These are phyloP conservation scores for Gymnocephalus cernua DNA, from an alignment of 2,113 vertebrate genomes.

Conservation along the genomic window DNA sequence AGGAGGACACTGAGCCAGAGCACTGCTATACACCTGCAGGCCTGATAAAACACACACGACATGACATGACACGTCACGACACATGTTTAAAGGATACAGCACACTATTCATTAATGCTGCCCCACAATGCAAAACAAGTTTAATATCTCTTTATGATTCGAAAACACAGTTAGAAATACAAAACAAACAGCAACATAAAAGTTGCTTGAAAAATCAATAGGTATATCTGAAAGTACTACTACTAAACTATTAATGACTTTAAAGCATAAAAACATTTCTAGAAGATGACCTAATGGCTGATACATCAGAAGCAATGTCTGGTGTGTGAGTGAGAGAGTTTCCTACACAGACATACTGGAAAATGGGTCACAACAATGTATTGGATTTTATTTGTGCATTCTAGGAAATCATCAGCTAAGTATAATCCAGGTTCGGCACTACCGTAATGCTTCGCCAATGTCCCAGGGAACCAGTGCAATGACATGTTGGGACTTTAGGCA, in stretches of 20 bases:
- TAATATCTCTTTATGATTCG: background rate
- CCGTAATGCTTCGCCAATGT: background rate
- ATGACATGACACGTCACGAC: slow-evolving; percentile 14
- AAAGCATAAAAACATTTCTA: slow-evolving; percentile 4
- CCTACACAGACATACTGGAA: background rate
- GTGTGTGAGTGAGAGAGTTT: background rate
- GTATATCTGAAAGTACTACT: background rate
- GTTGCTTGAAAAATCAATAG: slow-evolving; percentile 26
- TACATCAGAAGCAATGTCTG: slow-evolving; percentile 14
- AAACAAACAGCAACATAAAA: background rate
- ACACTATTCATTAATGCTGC: background rate
- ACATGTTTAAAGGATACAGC: background rate
- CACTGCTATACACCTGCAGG: slow-evolving; percentile 77
- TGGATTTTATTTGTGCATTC: slow-evolving; percentile 40
- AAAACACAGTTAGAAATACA: background rate
- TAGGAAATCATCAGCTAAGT: slow-evolving; percentile 41
- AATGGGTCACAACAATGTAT: background rate
- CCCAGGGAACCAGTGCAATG: background rate
- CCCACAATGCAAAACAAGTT: background rate
- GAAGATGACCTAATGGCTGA: slow-evolving; percentile 17
- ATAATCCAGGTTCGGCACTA: background rate
- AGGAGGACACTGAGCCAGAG: slow-evolving; percentile 74
- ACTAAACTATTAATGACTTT: too few relatives aligned
- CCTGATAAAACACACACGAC: slow-evolving; percentile 75
- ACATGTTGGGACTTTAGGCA: background rate